Conservation (phyloP, 2,113 vertebrate species). For the Hoplias malabaricus region DNA sequence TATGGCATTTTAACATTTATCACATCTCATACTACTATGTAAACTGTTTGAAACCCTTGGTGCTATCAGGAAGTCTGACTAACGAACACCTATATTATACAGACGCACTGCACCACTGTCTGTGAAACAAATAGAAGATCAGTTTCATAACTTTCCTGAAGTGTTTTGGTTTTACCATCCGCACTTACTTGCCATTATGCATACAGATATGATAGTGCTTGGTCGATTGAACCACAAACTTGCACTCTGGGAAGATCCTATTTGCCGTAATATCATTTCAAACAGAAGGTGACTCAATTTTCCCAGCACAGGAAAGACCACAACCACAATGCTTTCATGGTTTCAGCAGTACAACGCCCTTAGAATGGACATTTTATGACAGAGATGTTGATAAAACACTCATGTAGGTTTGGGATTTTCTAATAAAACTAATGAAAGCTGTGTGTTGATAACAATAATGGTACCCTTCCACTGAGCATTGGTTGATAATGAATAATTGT, state of each 20-base stretch:
- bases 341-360: not conserved
- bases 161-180: not conserved
- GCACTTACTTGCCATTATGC: not conserved
- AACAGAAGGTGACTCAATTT: not conserved
- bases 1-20: too few relatives aligned
- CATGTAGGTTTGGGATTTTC: too few relatives aligned
- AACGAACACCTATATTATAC: not conserved
- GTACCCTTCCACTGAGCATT: too few relatives aligned
- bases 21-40: not conserved
- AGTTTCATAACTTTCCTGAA: not conserved
- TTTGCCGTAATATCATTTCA: not conserved
- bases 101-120: not conserved
- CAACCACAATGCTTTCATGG: not conserved
- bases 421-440: too few relatives aligned
- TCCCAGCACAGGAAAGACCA: too few relatives aligned
- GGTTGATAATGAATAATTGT: too few relatives aligned
- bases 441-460: too few relatives aligned
- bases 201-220: not conserved
- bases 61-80: not conserved
- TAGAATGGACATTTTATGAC: not conserved
- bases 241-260: not conserved
- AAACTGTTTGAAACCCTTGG: not conserved
- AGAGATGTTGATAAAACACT: too few relatives aligned
- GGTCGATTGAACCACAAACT: not conserved
- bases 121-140: not conserved